Conservation (phyloP, 1,140 invertebrate species). For the Drosophila bifasciata region DNA sequence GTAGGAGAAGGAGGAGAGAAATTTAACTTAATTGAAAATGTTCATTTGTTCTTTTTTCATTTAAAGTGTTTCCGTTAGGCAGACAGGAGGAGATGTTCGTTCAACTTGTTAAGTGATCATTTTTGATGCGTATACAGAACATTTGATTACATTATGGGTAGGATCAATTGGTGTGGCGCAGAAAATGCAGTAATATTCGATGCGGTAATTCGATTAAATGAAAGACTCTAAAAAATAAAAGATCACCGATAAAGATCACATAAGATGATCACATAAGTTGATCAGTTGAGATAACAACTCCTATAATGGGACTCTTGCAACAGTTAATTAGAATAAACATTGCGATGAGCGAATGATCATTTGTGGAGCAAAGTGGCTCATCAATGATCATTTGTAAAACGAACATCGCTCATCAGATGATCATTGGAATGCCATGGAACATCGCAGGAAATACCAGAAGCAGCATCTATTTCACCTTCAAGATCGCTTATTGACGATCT, state of each 20-base stretch:
- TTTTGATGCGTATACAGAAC: slow-evolving; percentile 34
- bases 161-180: slow-evolving; percentile 32
- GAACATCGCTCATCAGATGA: no score
- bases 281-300: no score
- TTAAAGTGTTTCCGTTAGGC: slow-evolving; percentile 56
- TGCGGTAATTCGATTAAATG: slow-evolving; percentile 32
- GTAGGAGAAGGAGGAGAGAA: slow-evolving; percentile 26
- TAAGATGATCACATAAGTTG: no score
- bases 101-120: slow-evolving; percentile 34
- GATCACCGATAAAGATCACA: not conserved
- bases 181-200: slow-evolving; percentile 9
- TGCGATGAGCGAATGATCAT: no score
- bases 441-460: no score
- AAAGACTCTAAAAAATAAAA: not conserved
- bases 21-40: slow-evolving; percentile 77
- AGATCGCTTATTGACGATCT: no score
- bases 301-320: no score
- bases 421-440: no score
- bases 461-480: no score
- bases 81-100: slow-evolving; percentile 1
- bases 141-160: slow-evolving; percentile 36
- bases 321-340: no score
- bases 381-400: no score
- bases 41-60: slow-evolving; percentile 34
- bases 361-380: no score